A percentile compares a stretch with the other conserved stretches of the same genome.
Conservation (phyloP, 2,888 invertebrate genomes). For the Onthophagus sagittarius region DNA sequence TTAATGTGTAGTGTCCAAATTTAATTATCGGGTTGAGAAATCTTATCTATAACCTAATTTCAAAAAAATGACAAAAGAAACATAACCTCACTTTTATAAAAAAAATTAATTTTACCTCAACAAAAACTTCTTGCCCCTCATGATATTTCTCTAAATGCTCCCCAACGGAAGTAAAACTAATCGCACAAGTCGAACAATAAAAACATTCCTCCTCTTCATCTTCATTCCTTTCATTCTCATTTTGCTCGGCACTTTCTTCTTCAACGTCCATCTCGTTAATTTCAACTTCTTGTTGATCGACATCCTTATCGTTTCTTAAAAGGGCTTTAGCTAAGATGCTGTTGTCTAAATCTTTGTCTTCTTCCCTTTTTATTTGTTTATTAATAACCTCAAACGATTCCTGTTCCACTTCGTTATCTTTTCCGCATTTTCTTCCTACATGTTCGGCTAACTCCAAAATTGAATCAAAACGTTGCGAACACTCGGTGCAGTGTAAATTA, state of each 20-base stretch:
- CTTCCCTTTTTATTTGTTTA: slow-evolving; percentile 14
- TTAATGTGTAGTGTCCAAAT: too few species aligned
- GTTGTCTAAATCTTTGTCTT: slow-evolving; percentile 19
- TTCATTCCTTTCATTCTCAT: slow-evolving; percentile 31
- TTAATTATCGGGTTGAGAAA: too few species aligned
- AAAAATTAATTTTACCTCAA: slow-evolving; percentile 51
- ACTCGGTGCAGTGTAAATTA: slow-evolving; percentile 60
- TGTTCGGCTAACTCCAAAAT: slow-evolving; percentile 57
- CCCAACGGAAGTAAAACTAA: slow-evolving; percentile 60
- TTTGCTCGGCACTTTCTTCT: slow-evolving; percentile 9
- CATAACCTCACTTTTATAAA: neutral
- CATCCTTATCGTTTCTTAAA: slow-evolving; percentile 11
- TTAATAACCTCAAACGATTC: neutral
- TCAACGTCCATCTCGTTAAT: slow-evolving; percentile 24
- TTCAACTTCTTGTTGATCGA: slow-evolving; percentile 16
- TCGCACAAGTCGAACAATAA: slow-evolving; percentile 62
- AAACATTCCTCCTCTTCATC: slow-evolving; percentile 50
- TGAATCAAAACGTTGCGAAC: slow-evolving; percentile 54
- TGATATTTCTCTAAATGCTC: slow-evolving; percentile 65
- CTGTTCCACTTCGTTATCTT: slow-evolving; percentile 23
- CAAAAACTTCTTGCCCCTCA: slow-evolving; percentile 63
- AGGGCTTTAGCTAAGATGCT: slow-evolving; percentile 31
- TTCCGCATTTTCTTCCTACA: slow-evolving; percentile 41
- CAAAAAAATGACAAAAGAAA: neutral
- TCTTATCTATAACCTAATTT: too few species aligned